Evolutionary conservation across 1,140 invertebrate genomes (phyloP).

Genomic region (Ceratitis capitata): DNA sequence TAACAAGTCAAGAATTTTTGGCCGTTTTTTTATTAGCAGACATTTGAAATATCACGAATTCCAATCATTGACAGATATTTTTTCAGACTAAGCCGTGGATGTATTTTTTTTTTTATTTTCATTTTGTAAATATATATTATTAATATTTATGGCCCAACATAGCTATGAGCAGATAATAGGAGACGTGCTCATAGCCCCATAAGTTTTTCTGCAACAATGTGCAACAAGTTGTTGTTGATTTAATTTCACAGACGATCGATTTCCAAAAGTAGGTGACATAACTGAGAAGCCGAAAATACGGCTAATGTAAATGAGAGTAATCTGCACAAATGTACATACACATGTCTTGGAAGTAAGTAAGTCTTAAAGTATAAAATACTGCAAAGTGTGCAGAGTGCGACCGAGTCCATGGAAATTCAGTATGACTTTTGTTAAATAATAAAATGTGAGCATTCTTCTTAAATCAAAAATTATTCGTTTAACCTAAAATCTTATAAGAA

Average conservation of each 20-base stretch:
- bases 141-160: not conserved
- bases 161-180: not conserved
- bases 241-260: slow-evolving; percentile 2
- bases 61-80: not conserved
- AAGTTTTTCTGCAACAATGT: not conserved
- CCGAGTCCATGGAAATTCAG: not conserved
- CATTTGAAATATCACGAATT: not conserved
- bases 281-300: not conserved
- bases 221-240: slow-evolving; percentile 28
- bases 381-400: not conserved
- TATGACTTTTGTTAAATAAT: no score
- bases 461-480: no score
- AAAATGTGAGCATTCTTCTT: no score
- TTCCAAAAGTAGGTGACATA: slow-evolving; percentile 3
- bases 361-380: not conserved
- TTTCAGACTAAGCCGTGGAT: not conserved
- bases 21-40: not conserved
- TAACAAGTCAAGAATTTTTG: not conserved
- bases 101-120: not conserved
- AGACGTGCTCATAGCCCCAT: not conserved
- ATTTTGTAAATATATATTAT: not conserved
- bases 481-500: no score
- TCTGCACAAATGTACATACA: not conserved
- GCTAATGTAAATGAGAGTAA: not conserved
- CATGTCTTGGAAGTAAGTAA: no score